Evolutionary conservation across 2,888 invertebrate species (phyloP).

Genomic region (Bruchidius siliquastri): DNA sequence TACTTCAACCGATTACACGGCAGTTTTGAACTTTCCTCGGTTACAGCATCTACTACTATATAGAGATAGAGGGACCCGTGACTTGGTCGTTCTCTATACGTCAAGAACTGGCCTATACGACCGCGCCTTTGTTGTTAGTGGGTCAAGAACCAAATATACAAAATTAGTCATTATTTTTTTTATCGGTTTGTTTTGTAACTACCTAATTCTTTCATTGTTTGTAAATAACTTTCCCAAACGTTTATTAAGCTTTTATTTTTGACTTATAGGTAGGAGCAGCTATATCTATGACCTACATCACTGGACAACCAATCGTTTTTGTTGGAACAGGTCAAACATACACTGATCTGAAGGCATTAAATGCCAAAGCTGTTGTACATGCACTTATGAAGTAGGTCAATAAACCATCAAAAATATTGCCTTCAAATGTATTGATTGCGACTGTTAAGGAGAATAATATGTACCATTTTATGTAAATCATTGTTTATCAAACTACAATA

Average conservation of each 20-base stretch:
- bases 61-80: too few relatives aligned
- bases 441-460: neutral
- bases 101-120: too few relatives aligned
- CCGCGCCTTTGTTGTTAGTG: too few relatives aligned
- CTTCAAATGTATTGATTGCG: constrained; percentile 9
- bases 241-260: neutral
- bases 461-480: neutral
- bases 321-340: constrained; percentile 99
- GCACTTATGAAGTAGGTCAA: constrained; percentile 81
- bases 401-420: constrained; percentile 12
- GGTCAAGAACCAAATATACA: too few relatives aligned
- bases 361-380: constrained; percentile 93
- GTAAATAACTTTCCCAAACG: neutral
- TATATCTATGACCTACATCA: constrained; percentile 99
- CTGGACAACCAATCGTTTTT: constrained; percentile 98
- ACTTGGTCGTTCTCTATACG: too few relatives aligned
- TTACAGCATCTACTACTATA: too few relatives aligned
- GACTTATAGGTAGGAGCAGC: constrained; percentile 77
- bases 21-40: too few relatives aligned
- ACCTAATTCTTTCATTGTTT: too few relatives aligned
- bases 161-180: too few relatives aligned
- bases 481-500: neutral
- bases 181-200: too few relatives aligned
- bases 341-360: constrained; percentile 92
- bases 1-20: too few relatives aligned